Percentiles rank a stretch among this genome's conserved stretches.
Conservation (phyloP, 2,888 invertebrate genomes). For the Meloe dianella region DNA sequence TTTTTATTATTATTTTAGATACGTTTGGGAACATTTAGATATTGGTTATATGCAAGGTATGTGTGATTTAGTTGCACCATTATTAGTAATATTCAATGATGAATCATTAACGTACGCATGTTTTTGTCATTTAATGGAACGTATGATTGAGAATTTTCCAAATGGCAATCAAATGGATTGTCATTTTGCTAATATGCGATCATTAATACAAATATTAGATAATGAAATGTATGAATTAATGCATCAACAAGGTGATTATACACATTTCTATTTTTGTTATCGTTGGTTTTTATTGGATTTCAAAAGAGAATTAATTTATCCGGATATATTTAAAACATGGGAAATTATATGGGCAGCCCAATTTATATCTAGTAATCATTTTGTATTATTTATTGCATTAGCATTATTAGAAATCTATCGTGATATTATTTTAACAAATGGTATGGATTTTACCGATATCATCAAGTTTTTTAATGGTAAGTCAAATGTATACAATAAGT, state of each 20-base stretch:
- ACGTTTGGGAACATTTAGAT: constrained; percentile 95
- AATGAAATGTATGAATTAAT: constrained; percentile 93
- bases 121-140: constrained; percentile 88
- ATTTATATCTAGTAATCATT: constrained; percentile 84
- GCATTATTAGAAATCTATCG: constrained; percentile 91
- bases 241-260: constrained; percentile 94
- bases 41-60: constrained; percentile 97
- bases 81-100: constrained; percentile 90
- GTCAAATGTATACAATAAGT: constrained; percentile 32
- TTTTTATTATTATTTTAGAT: constrained; percentile 63
- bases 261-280: constrained; percentile 97
- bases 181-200: constrained; percentile 95
- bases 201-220: constrained; percentile 86
- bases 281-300: constrained; percentile 97
- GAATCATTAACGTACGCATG: constrained; percentile 91
- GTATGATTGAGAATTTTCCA: constrained; percentile 91
- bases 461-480: constrained; percentile 97
- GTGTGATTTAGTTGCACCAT: constrained; percentile 94
- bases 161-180: constrained; percentile 94
- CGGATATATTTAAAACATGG: constrained; percentile 95
- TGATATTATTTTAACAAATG: constrained; percentile 92
- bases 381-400: constrained; percentile 91
- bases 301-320: constrained; percentile 90
- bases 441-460: constrained; percentile 98
- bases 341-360: constrained; percentile 96